phyloP scores from a whole-genome alignment of 2,113 vertebrate species.

The Eptesicus fuscus region DNA sequence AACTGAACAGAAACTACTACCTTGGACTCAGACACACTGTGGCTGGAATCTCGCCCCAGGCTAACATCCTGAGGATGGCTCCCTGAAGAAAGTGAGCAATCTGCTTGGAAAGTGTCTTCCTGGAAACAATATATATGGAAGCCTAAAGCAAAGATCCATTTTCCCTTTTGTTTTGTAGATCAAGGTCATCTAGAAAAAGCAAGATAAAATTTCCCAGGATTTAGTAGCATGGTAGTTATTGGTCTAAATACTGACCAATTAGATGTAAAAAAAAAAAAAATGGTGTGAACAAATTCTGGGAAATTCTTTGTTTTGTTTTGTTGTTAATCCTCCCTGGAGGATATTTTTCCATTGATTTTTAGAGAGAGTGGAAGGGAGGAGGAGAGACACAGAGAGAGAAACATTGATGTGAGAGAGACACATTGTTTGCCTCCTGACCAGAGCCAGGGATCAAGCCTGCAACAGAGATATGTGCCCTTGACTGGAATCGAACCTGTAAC shows the following conservation, averaged over 20 bases:
- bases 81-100: neutral
- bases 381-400: too few relatives aligned
- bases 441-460: too few relatives aligned
- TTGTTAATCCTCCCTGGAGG: too few relatives aligned
- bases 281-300: neutral
- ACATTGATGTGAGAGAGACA: too few relatives aligned
- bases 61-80: neutral
- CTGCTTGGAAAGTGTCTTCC: neutral
- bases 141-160: neutral
- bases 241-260: neutral
- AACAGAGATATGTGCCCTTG: too few relatives aligned
- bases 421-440: too few relatives aligned
- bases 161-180: neutral
- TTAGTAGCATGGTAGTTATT: neutral
- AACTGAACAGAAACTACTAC: neutral
- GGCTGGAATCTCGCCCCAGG: neutral
- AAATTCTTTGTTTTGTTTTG: neutral
- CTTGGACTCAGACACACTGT: neutral
- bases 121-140: neutral
- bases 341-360: too few relatives aligned
- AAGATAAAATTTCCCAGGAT: neutral
- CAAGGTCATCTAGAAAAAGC: neutral
- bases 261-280: conserved; percentile 11
- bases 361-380: too few relatives aligned
- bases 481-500: too few relatives aligned